Base-by-base conservation (phyloP, 2,113 vertebrate species). In the Trichechus manatus region DNA sequence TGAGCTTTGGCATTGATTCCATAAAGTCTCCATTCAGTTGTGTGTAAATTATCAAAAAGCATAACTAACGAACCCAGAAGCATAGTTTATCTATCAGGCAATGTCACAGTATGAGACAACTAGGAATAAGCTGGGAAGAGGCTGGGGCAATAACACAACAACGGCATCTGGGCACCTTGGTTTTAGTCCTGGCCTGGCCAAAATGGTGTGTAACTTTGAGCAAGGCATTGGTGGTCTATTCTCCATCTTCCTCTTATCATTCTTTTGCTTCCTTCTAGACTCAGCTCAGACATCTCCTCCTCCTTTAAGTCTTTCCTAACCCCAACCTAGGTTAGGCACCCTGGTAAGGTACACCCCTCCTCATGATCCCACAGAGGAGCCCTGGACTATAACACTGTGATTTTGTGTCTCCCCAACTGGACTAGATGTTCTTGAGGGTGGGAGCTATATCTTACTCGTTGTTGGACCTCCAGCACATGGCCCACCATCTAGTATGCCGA, bases 11-110 rank as follows among this genome's bases (percentile, higher is more conserved):
- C 39, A 70, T 9, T 53, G 63, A 88, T 29, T 82, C 75, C 36
- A 70, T 39, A 15, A 96, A 80, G n/a, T 39, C 31, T 88, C 20
- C 33, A 61, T 91, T 87, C 47, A 89, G 63, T 93, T 78, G 6
- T 33, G 36, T 64, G 9, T 33, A 63, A 93, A 36, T 86, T 53
- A 44, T 36, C 33, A 83, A 82, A 33, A 42, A 89, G 17, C 23
- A 29, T 75, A 85, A 81, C 39, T 82, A 61, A 59, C 44, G 86
- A 85, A 33, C 53, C 44, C 20, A 9, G 44, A 88, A 89, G 23
- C 39, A 31, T 53, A 64, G 15, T 84, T 88, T 50, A 91, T 82
- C 20, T 86, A 82, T 68, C 5, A 29, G 47, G 63, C 13, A 70
- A n/a, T 56, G 11, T 80, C 31, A 3, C 0, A 74, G 3, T 11